Percentiles rank a stretch among this genome's conserved stretches.
Evolutionary conservation across 2,113 vertebrate species (phyloP).

Genomic region (Galeopterus variegatus): DNA sequence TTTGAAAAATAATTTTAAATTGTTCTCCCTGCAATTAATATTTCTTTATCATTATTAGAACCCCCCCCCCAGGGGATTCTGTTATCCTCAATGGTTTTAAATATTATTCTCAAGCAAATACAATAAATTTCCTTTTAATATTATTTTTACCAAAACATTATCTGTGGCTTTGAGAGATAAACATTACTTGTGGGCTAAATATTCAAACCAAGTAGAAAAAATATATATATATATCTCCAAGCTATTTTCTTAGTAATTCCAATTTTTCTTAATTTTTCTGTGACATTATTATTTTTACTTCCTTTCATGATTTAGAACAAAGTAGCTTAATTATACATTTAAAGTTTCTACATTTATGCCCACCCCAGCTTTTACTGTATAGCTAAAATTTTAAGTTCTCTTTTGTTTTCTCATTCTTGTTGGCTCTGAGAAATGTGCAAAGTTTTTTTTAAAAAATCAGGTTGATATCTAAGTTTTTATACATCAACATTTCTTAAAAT

Average conservation of each 20-base stretch:
- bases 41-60: constrained; percentile 70
- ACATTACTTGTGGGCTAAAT: neutral
- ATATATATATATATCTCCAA: neutral
- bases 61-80: constrained; percentile 2
- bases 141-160: constrained; percentile 35
- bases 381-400: neutral
- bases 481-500: neutral
- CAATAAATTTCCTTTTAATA: constrained; percentile 67
- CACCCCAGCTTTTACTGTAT: neutral
- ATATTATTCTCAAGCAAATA: constrained; percentile 66
- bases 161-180: constrained; percentile 66
- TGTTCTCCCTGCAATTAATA: constrained; percentile 55
- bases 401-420: neutral
- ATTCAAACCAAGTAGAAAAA: constrained; percentile 50
- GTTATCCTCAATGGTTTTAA: constrained; percentile 62
- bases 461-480: neutral
- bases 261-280: constrained; percentile 37
- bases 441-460: neutral
- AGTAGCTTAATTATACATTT: neutral
- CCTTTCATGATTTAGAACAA: neutral
- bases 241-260: neutral
- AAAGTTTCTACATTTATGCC: constrained; percentile 30
- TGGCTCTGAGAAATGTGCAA: neutral
- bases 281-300: constrained; percentile 36
- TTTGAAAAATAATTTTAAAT: constrained; percentile 70